Conservation (phyloP, 2,113 vertebrate genomes). For the Dendropsophus ebraccatus region DNA sequence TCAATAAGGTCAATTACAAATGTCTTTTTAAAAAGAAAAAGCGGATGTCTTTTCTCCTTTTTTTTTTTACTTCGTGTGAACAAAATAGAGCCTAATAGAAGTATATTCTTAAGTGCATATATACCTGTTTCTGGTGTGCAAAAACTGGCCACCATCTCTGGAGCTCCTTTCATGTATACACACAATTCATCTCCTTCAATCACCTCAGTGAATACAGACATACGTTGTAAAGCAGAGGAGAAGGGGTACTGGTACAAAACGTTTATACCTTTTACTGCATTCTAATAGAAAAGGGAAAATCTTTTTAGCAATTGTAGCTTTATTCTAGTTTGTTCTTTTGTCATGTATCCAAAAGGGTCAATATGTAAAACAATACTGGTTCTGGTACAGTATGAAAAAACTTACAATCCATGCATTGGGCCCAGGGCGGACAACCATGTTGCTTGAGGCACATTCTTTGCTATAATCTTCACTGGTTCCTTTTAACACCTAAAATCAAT, state of each 20-base stretch:
- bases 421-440: conserved; percentile 52
- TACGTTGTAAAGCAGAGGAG: conserved; percentile 78
- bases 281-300: not conserved
- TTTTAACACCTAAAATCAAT: conserved; percentile 28
- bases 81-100: no score
- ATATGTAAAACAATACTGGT: not conserved
- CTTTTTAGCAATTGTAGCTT: not conserved
- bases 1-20: no score
- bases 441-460: not conserved
- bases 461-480: not conserved
- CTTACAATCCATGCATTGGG: conserved; percentile 34
- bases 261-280: conserved; percentile 69
- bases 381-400: not conserved
- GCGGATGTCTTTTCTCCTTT: no score
- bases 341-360: not conserved
- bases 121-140: conserved; percentile 77
- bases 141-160: conserved; percentile 73
- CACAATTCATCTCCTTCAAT: conserved; percentile 66
- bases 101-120: not conserved
- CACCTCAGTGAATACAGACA: conserved; percentile 77
- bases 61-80: no score
- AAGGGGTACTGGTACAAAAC: conserved; percentile 79
- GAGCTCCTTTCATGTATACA: conserved; percentile 77
- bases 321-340: not conserved
- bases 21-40: no score